Evolutionary conservation across 2,797 vertebrate species (phyloP).

Genomic region (Smutsia gigantea): DNA sequence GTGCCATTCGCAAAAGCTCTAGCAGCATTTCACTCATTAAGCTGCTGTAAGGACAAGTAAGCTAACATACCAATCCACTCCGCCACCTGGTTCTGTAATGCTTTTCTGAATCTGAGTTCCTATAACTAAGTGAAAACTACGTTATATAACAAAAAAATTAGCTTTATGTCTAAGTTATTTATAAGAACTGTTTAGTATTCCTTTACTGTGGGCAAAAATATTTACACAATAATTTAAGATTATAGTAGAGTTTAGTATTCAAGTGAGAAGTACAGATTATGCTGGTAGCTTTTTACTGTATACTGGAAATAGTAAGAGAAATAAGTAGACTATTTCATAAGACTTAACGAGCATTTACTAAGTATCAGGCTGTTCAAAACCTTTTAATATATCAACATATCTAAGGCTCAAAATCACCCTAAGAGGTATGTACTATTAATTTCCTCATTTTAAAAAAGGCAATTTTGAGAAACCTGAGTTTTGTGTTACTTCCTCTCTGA

Average conservation of each 20-base stretch:
- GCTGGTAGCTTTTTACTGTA: not conserved
- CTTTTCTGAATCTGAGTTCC: not conserved
- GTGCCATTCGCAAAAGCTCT: not conserved
- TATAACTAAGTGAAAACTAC: not conserved
- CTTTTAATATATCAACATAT: not conserved
- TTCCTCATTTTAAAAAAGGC: not conserved
- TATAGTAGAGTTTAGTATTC: not conserved
- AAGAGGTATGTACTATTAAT: not conserved
- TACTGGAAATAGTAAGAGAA: not conserved
- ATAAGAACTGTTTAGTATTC: not conserved
- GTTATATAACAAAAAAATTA: not conserved
- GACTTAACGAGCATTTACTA: not conserved
- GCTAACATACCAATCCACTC: not conserved
- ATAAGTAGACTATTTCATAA: not conserved
- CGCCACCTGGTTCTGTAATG: not conserved
- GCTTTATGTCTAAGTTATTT: not conserved
- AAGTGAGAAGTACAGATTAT: not conserved
- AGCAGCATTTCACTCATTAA: fast-evolving
- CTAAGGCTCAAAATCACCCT: not conserved
- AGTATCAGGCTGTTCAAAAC: not conserved
- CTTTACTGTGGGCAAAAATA: not conserved
- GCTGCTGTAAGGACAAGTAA: not conserved
- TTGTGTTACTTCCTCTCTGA: not conserved
- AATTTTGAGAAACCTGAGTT: not conserved
- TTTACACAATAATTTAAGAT: not conserved